A percentile compares a stretch with the other conserved stretches of the same genome.
Evolutionary conservation across 2,888 invertebrate species (phyloP).

Genomic region (Timema cristinae): DNA sequence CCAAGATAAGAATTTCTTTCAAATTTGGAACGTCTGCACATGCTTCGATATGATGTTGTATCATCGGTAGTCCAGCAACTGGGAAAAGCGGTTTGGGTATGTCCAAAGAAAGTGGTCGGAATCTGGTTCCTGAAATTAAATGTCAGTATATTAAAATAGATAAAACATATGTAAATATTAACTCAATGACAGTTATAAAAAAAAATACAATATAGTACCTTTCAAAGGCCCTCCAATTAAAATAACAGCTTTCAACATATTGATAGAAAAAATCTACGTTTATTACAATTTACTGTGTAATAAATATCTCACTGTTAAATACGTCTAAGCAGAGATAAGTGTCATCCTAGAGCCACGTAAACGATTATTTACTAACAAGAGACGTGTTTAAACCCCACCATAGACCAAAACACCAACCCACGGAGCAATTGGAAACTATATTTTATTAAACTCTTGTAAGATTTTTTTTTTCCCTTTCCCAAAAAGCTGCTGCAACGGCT

Average conservation of each 20-base stretch:
- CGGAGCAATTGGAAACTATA: too few relatives aligned
- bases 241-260: slow-evolving; percentile 59
- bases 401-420: too few relatives aligned
- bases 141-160: neutral
- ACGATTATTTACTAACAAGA: too few relatives aligned
- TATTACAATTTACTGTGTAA: too few relatives aligned
- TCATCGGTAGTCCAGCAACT: slow-evolving; percentile 90
- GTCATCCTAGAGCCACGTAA: too few relatives aligned
- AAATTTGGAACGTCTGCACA: slow-evolving; percentile 73
- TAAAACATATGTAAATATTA: slow-evolving; percentile 3
- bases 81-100: slow-evolving; percentile 98
- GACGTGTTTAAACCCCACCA: too few relatives aligned
- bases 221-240: slow-evolving; percentile 92
- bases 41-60: slow-evolving; percentile 97
- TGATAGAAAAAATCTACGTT: too few relatives aligned
- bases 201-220: slow-evolving; percentile 54
- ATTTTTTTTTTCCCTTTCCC: too few relatives aligned
- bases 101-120: slow-evolving; percentile 92
- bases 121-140: slow-evolving; percentile 75
- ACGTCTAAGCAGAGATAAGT: too few relatives aligned
- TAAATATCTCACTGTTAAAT: too few relatives aligned
- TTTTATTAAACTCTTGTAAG: too few relatives aligned
- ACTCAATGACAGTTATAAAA: neutral
- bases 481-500: too few relatives aligned
- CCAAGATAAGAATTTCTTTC: slow-evolving; percentile 89